phyloP scores from a whole-genome alignment of 1,140 invertebrate genomes.

The Nomia melanderi region DNA sequence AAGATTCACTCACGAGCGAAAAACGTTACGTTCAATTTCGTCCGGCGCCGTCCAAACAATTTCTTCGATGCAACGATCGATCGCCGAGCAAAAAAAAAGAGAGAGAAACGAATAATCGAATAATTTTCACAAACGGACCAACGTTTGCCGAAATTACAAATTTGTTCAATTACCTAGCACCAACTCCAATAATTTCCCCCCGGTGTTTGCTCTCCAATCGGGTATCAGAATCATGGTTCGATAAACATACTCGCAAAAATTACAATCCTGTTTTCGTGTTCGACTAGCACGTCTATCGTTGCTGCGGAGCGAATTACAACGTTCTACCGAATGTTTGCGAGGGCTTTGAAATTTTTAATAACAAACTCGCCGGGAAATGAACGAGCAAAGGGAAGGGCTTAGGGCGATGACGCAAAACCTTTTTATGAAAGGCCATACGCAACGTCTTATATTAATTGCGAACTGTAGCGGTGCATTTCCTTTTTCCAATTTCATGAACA shows the following conservation, averaged over 20 bases:
- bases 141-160: not conserved
- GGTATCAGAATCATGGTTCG: not conserved
- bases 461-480: too few relatives aligned
- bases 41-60: not conserved
- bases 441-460: too few relatives aligned
- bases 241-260: not conserved
- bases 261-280: not conserved
- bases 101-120: not conserved
- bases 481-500: too few relatives aligned
- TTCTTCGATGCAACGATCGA: not conserved
- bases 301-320: not conserved
- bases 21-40: not conserved
- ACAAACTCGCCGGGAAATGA: not conserved
- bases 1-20: too few relatives aligned
- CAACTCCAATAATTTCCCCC: too few relatives aligned
- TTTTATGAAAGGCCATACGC: too few relatives aligned
- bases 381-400: not conserved
- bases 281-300: not conserved
- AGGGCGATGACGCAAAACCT: too few relatives aligned
- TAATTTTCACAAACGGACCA: not conserved
- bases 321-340: not conserved
- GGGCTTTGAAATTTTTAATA: constrained; percentile 13
- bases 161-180: not conserved
- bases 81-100: not conserved
- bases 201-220: not conserved